phyloP scores from a whole-genome alignment of 2,888 invertebrate species.

The Athetis lepigone region DNA sequence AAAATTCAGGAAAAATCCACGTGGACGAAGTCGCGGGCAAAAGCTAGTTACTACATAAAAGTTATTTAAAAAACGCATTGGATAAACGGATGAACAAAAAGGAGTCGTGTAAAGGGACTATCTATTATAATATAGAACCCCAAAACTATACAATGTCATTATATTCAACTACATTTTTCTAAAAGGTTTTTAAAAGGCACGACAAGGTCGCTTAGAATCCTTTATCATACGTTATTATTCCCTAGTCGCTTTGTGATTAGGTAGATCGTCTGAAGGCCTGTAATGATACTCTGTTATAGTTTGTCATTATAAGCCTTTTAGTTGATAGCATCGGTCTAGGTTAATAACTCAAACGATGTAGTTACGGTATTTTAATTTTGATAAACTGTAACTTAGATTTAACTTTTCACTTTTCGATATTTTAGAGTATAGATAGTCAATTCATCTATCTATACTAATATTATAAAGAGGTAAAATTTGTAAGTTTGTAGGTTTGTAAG shows the following conservation, averaged over 20 bases:
- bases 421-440: too few species aligned
- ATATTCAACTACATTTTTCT: not conserved
- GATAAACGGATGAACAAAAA: too few species aligned
- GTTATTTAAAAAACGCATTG: too few species aligned
- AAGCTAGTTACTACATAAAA: too few species aligned
- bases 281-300: conserved; percentile 16
- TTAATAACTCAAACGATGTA: conserved; percentile 2
- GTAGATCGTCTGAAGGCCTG: conserved; percentile 18
- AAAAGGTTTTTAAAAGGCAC: conserved; percentile 8
- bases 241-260: conserved; percentile 6
- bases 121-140: not conserved
- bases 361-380: not conserved
- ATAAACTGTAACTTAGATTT: not conserved
- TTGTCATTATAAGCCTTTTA: conserved; percentile 29
- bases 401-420: too few species aligned
- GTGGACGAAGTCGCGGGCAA: too few species aligned
- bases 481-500: too few species aligned
- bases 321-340: conserved; percentile 22
- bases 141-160: not conserved
- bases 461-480: too few species aligned
- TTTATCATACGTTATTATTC: conserved; percentile 12
- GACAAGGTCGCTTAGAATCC: not conserved
- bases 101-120: too few species aligned
- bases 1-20: too few species aligned
- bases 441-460: too few species aligned